These are phyloP conservation scores for Papilio aristodemus DNA, from an alignment of 1,140 invertebrate genomes.

Conservation along the genomic window DNA sequence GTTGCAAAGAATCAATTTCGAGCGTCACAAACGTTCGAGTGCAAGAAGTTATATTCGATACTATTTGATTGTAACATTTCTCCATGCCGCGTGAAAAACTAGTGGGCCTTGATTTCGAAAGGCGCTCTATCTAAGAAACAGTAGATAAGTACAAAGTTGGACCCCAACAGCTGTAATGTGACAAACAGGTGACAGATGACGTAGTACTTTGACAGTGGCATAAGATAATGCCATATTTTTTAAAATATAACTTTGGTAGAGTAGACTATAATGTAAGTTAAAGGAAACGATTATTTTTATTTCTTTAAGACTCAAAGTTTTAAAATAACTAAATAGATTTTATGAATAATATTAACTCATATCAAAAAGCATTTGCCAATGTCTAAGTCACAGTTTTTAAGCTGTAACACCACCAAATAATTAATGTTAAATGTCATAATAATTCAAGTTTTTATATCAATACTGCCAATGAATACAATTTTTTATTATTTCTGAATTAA, in stretches of 20 bases:
- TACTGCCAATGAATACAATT: not conserved
- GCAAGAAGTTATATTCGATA: slow-evolving; percentile 53
- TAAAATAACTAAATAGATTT: too few relatives aligned
- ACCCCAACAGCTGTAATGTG: slow-evolving; percentile 38
- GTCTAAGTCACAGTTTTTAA: too few relatives aligned
- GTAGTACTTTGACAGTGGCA: slow-evolving; percentile 25
- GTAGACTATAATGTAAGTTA: too few relatives aligned
- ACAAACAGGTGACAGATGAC: slow-evolving; percentile 34
- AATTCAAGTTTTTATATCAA: not conserved
- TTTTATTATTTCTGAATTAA: not conserved
- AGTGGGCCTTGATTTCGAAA: slow-evolving; percentile 64
- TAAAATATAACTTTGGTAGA: too few relatives aligned
- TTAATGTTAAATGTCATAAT: slow-evolving; percentile 2
- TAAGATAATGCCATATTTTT: too few relatives aligned
- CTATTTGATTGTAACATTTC: slow-evolving; percentile 57
- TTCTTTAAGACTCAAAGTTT: too few relatives aligned
- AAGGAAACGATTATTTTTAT: too few relatives aligned
- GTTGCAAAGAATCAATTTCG: slow-evolving; percentile 1
- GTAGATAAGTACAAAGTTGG: slow-evolving; percentile 42
- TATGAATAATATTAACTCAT: too few relatives aligned
- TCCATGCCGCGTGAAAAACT: slow-evolving; percentile 51
- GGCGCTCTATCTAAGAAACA: slow-evolving; percentile 24
- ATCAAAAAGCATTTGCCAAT: too few relatives aligned
- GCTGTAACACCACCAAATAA: too few relatives aligned
- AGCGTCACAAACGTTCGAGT: slow-evolving; percentile 44